Evolutionary conservation across 2,113 vertebrate genomes (phyloP), one percentile per base, ranked within the genome.

Genomic region (Megaceryle torquata): DNA sequence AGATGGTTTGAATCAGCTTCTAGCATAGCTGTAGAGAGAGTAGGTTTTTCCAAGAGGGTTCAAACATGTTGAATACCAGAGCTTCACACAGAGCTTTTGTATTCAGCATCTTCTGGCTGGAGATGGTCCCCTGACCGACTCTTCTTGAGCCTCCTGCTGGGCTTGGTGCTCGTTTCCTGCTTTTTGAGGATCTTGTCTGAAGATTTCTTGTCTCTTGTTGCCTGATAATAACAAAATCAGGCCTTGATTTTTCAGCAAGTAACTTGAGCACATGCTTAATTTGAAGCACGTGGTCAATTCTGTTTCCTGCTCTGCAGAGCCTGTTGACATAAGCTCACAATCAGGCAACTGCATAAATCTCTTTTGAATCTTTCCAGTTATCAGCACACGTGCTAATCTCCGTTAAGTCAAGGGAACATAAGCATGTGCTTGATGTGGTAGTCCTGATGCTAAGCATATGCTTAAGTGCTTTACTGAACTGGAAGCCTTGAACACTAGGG

Each of bases 381-480:
- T 51, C 88, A 81, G 72, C 3, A 18, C 81, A 48, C 0, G 6
- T 85, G 92, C 92, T 95, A 69, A 93, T 91, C 95, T 60, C 86
- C 5, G 4, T 16, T 81, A 92, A 94, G 12, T 24, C 82, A 50
- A 10, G 80, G 69, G 51, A 93, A 48, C 64, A 22, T 1, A 53
- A 85, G 78, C 1, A 1, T 46, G 82, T 80, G 82, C 94, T 89
- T 86, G 82, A 76, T 76, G 91, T 84, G 81, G 86, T 11, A n/a
- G 57, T 53, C 70, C 67, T 85, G 93, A 91, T 75, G 83, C 86
- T 95, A 71, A 93, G 86, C 92, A 79, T 13, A 9, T 81, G 72
- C 93, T 94, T 37, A 91, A 92, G 90, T 68, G 92, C 92, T 92
- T 84, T 82, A 86, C 83, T 72, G 88, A 79, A 26, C 1, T 78